Base-by-base conservation (phyloP, 2,113 vertebrate genomes). In the Urocolius indicus region DNA sequence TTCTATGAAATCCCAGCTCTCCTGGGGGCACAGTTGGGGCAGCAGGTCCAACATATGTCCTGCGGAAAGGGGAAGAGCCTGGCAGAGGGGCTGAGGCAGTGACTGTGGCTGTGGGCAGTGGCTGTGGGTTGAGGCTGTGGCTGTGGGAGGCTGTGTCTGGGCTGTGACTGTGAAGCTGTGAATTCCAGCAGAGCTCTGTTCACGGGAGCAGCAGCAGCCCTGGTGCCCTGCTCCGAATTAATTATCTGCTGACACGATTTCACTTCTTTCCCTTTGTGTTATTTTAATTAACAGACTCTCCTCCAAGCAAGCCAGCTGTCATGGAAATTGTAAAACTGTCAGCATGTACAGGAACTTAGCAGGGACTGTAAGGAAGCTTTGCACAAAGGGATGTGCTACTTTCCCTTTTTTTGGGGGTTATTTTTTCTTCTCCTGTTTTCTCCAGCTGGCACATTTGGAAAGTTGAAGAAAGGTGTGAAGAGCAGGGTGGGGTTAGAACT, bases 201-300 rank as follows among this genome's bases (percentile, higher is more conserved):
- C 74, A 78, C 90, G 43, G 90, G 94, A 90, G 91, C 90, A 4
- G 95, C 43, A n/a, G 5, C 14, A 93, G 94, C 74, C 96, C 94
- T 91, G 72, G 73, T 94, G 96, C 93, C 94, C 96, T 95, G 90
- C 94, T 97, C 96, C 69, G 95, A 95, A 97, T 98, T 98, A 97
- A 98, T 98, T 98, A 98, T 97, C 96, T 16, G 30, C 97, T 96
- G 96, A 98, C 96, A 97, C 81, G 90, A 96, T 97, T 97, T 89
- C 6, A 4, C 88, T 92, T 77, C 93, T 97, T 94, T 98, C 94
- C 96, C 95, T 98, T 98, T 97, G 93, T 97, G 97, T 94, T 98
- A 92, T 97, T 98, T 98, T 98, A 98, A 98, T 98, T 98, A 98
- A 98, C 96, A 87, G 96, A 98, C 96, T 97, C 98, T 98, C 98